phyloP scores from a whole-genome alignment of 2,113 vertebrate species.

The Carassius auratus region DNA sequence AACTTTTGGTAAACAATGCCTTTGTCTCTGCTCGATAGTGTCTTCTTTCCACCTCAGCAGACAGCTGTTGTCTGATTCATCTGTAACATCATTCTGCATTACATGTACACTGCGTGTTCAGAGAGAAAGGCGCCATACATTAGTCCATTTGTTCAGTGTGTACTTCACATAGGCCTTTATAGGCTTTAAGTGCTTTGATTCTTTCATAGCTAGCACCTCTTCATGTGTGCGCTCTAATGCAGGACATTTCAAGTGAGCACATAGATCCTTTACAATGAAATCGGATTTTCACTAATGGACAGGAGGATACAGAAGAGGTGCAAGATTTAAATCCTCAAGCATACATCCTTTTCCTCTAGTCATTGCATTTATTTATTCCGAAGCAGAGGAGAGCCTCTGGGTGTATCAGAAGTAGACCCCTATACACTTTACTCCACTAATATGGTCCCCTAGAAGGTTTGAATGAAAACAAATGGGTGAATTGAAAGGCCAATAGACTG shows the following conservation, averaged over 20 bases:
- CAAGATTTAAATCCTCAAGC: neutral
- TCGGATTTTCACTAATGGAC: neutral
- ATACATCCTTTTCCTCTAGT: neutral
- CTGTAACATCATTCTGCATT: neutral
- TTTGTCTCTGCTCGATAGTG: neutral
- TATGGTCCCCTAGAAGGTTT: neutral
- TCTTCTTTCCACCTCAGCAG: neutral
- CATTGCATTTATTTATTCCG: too few species aligned
- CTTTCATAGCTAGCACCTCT: neutral
- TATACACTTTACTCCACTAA: neutral
- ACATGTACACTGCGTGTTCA: neutral
- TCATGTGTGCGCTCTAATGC: neutral
- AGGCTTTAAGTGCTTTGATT: neutral
- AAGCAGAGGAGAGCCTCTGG: conserved; percentile 1
- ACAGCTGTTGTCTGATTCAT: neutral
- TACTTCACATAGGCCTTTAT: neutral
- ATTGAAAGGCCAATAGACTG: neutral
- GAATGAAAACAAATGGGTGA: neutral
- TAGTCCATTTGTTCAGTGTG: neutral
- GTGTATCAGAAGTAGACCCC: neutral
- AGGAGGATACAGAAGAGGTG: neutral
- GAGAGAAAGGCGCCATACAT: neutral
- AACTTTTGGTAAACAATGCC: neutral
- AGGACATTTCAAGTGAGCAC: neutral
- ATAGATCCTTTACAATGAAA: neutral